Evolutionary conservation across 2,113 vertebrate genomes (phyloP).

Genomic region (Ophthalmolycus amberensis): DNA sequence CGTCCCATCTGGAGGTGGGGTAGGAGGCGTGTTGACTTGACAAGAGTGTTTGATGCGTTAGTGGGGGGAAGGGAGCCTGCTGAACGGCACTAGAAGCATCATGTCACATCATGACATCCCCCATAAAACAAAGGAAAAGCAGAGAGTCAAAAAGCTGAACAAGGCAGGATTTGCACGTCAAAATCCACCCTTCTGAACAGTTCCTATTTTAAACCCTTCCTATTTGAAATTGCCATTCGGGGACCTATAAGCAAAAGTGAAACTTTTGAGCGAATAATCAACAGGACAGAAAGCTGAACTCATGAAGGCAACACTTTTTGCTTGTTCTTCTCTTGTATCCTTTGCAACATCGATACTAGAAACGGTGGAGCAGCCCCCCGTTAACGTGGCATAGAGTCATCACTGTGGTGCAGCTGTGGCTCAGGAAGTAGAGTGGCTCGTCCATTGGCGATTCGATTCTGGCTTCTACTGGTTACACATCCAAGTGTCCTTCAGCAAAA

Average conservation of each 20-base stretch:
- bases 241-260: background rate
- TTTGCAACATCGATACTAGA: background rate
- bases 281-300: background rate
- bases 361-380: background rate
- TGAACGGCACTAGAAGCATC: slow-evolving; percentile 24
- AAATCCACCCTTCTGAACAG: background rate
- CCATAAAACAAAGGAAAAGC: background rate
- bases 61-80: slow-evolving; percentile 8
- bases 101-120: slow-evolving; percentile 25
- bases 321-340: background rate
- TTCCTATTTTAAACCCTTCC: background rate
- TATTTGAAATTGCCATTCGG: background rate
- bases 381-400: background rate
- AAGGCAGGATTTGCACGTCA: background rate
- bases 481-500: slow-evolving; percentile 29
- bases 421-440: background rate
- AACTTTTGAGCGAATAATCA: background rate
- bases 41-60: slow-evolving; percentile 54
- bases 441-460: slow-evolving; percentile 15
- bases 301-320: background rate
- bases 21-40: slow-evolving; percentile 57
- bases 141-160: background rate
- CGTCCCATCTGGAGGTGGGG: slow-evolving; percentile 52
- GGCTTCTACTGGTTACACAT: slow-evolving; percentile 6
- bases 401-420: background rate